Evolutionary conservation across 2,797 vertebrate species (phyloP), one percentile per base, ranked within the genome.

Genomic region (Sciurus vulgaris): DNA sequence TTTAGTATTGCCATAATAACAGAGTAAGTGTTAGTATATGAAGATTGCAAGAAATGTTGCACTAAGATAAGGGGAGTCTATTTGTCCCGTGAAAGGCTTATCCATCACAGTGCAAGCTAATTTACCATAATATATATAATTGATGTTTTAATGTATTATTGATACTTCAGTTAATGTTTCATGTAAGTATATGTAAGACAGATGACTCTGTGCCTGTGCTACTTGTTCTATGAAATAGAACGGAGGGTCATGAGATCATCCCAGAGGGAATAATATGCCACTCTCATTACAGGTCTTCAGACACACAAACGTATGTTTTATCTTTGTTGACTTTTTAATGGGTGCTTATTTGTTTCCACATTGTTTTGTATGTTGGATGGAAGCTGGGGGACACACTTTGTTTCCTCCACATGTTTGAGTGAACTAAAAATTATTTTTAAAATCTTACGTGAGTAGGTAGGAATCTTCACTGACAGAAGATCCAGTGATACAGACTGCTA

Each of bases 191-290:
- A 15, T 30, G 24, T 1, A 78, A 12, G 24, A 4, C 51, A 65
- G 33, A 72, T 33, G 44, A 18, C 30, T 65, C 69, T 56, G 26
- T 56, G 26, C 14, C 33, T 11, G 77, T 17, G 4, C 12, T 59
- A 7, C n/a, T 54, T 83, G 18, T 63, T 74, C 74, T 87, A 70
- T 13, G 7, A 82, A 38, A 15, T 20, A 17, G 47, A 87, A 93
- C 54, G 11, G 22, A 54, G 10, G 28, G 5, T n/a, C 5, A 65
- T 74, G 28, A 81, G 22, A 44, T 44, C 28, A 54, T 28, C 12
- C 12, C 22, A 24, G 11, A 59, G 33, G 11, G 22, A 5, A 89
- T 10, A 14, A 8, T 0, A n/a, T 2, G 1, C 2, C 9, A 33
- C 24, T 61, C 49, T 33, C 4, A 7, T 89, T 74, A 51, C 24